Evolutionary conservation across 2,797 vertebrate genomes (phyloP).

Genomic region (Siniperca obscura): DNA sequence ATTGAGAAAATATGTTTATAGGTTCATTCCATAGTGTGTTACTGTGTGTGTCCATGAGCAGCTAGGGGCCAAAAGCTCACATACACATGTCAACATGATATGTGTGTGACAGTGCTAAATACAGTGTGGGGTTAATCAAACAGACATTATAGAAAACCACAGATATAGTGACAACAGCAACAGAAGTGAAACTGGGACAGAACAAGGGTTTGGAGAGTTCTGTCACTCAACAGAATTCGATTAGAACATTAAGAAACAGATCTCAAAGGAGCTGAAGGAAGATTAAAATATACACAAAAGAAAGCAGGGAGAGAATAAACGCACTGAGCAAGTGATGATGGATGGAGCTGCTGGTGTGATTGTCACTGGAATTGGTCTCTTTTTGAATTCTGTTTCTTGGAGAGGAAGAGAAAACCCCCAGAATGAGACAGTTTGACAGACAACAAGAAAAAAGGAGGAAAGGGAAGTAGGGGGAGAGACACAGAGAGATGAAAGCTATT

Average conservation of each 20-base stretch:
- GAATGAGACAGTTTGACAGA: constrained; percentile 43
- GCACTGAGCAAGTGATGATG: not conserved
- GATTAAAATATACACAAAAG: constrained; percentile 32
- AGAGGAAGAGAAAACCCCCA: not conserved
- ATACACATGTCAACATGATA: not conserved
- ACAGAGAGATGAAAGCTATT: constrained; percentile 59
- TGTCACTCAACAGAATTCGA: not conserved
- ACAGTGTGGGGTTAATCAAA: not conserved
- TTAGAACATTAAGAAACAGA: constrained; percentile 15
- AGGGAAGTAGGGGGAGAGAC: not conserved
- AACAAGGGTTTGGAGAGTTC: not conserved
- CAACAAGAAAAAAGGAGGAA: not conserved
- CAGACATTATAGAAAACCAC: not conserved
- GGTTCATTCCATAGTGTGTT: no score
- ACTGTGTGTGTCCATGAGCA: no score
- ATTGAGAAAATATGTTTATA: not conserved
- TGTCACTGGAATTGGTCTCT: constrained; percentile 38
- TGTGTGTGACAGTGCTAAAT: not conserved
- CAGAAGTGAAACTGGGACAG: constrained; percentile 8
- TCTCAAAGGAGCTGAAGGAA: constrained; percentile 27
- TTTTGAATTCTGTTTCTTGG: constrained; percentile 34
- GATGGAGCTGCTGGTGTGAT: constrained; percentile 22
- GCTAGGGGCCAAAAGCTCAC: not conserved
- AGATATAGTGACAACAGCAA: not conserved
- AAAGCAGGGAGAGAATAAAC: constrained; percentile 11